These are phyloP conservation scores for Tauraco hartlaubi DNA, from an alignment of 2,797 vertebrate genomes.

Conservation along the genomic window DNA sequence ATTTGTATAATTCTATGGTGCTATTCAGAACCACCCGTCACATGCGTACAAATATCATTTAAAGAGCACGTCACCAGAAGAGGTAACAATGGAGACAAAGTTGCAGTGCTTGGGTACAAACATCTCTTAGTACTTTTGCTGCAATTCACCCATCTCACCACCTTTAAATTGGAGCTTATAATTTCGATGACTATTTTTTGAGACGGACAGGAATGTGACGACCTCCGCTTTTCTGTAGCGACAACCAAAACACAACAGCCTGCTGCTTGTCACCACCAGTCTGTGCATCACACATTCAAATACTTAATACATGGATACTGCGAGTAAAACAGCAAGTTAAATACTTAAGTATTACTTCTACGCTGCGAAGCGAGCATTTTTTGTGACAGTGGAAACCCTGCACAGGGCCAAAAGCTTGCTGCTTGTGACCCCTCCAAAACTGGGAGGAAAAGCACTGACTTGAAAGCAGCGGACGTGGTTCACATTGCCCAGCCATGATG, in stretches of 20 bases:
- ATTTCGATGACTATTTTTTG: not conserved
- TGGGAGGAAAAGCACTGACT: not conserved
- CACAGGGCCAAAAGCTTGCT: not conserved
- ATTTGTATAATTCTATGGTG: not conserved
- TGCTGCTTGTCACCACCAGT: not conserved
- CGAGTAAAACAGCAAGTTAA: not conserved
- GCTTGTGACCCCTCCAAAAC: accelerated
- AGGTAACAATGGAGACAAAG: not conserved
- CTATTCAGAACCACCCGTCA: not conserved
- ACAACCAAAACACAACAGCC: not conserved
- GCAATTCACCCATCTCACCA: not conserved
- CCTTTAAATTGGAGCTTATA: not conserved
- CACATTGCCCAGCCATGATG: not conserved
- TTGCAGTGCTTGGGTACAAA: not conserved
- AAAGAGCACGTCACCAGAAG: not conserved
- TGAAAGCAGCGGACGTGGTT: not conserved
- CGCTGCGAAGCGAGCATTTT: accelerated
- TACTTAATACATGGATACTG: accelerated
- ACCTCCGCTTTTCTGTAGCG: not conserved
- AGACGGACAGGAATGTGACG: not conserved
- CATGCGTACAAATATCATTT: not conserved
- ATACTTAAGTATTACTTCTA: not conserved
- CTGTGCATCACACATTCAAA: not conserved
- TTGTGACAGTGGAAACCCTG: not conserved
- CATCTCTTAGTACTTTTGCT: not conserved